phyloP scores from a whole-genome alignment of 2,888 invertebrate species.

The Bruchidius siliquastri region DNA sequence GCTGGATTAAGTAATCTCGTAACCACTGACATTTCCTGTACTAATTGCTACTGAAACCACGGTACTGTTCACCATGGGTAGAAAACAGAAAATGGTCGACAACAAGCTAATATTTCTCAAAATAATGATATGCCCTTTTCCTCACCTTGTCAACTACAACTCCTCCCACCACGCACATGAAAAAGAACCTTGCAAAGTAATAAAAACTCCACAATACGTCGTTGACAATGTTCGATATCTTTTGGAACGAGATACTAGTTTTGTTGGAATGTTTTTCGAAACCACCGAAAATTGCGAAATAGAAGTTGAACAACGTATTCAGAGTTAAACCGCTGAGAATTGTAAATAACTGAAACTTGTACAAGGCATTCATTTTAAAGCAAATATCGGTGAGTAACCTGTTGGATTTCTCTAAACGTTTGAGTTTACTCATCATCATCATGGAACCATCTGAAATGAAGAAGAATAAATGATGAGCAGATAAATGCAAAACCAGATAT shows the following conservation, averaged over 20 bases:
- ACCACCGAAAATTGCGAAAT: slow-evolving; percentile 24
- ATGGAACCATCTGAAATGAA: slow-evolving; percentile 10
- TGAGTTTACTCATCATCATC: slow-evolving; percentile 9
- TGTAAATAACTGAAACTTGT: slow-evolving; percentile 16
- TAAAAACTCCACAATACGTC: slow-evolving; percentile 22
- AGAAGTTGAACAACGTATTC: slow-evolving; percentile 20
- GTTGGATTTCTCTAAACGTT: slow-evolving; percentile 10
- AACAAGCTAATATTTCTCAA: no score
- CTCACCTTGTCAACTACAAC: slow-evolving; percentile 15
- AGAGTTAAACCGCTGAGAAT: slow-evolving; percentile 16
- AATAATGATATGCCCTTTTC: no score
- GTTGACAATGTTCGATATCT: slow-evolving; percentile 15
- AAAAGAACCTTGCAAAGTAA: slow-evolving; percentile 18
- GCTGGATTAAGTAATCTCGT: no score
- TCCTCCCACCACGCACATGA: slow-evolving; percentile 19
- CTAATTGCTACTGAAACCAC: no score
- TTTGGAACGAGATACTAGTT: slow-evolving; percentile 8
- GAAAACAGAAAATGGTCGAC: no score
- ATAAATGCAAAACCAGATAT: no score
- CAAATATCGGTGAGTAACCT: slow-evolving; percentile 13
- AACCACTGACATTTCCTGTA: no score
- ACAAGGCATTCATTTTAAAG: slow-evolving; percentile 13
- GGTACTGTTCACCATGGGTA: no score
- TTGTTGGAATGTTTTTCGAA: slow-evolving; percentile 15
- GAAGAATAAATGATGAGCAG: no score